Evolutionary conservation across 2,888 invertebrate species (phyloP).

Genomic region (Leptopilina syphax): DNA sequence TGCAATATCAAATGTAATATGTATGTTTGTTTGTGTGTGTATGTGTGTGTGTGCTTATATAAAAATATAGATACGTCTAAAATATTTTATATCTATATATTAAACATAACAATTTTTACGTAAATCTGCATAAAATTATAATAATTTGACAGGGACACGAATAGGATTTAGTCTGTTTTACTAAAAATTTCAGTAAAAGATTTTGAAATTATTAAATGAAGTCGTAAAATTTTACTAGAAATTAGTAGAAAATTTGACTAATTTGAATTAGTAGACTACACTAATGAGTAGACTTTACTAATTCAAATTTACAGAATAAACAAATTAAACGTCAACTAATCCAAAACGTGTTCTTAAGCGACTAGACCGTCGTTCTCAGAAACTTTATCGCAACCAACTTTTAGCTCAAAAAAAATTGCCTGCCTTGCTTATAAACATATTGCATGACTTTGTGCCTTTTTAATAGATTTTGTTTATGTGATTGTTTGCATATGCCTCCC

Average conservation of each 20-base stretch:
- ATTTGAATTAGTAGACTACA: no score
- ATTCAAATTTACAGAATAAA: neutral
- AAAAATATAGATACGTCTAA: conserved; percentile 52
- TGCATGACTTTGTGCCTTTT: conserved; percentile 28
- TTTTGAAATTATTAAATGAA: no score
- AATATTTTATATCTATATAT: neutral
- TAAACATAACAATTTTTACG: conserved; percentile 38
- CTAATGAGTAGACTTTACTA: neutral
- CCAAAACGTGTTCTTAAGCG: conserved; percentile 21
- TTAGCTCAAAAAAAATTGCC: conserved; percentile 21
- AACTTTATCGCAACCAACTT: conserved; percentile 13
- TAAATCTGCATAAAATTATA: conserved; percentile 17
- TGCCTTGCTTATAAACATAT: conserved; percentile 35
- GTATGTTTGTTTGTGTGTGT: conserved; percentile 57
- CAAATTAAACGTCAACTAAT: conserved; percentile 20
- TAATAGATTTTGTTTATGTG: conserved; percentile 3
- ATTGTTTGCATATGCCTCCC: conserved; percentile 28
- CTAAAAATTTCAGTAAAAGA: no score
- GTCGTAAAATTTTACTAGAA: no score
- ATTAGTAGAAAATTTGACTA: no score
- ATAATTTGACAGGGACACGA: neutral
- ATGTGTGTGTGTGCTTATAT: conserved; percentile 54
- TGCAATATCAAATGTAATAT: conserved; percentile 61
- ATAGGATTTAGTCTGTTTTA: neutral
- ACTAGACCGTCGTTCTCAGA: conserved; percentile 14